Evolutionary conservation across 2,888 invertebrate species (phyloP).

Genomic region (Morinoia aosen): DNA sequence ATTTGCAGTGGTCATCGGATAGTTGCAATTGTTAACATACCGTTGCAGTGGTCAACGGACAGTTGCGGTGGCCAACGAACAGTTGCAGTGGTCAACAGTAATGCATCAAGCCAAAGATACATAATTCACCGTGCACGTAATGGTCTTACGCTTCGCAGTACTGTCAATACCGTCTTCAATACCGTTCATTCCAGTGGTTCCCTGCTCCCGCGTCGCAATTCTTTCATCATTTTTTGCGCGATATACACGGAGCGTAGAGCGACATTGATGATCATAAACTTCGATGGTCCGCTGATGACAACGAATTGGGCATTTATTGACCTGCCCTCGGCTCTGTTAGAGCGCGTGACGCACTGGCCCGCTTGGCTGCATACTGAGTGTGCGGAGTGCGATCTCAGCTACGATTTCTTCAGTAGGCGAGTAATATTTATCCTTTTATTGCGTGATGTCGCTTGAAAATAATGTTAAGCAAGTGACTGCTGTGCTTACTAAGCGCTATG

Average conservation of each 20-base stretch:
- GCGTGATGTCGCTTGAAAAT: neutral
- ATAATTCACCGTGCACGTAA: neutral
- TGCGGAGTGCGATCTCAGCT: neutral
- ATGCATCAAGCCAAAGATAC: neutral
- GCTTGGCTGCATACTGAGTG: neutral
- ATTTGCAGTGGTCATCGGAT: neutral
- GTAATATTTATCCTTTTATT: neutral
- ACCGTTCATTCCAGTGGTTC: neutral
- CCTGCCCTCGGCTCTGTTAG: neutral
- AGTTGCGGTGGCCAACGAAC: neutral
- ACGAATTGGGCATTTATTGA: neutral
- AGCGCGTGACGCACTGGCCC: neutral
- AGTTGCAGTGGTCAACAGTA: neutral
- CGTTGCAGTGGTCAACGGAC: neutral
- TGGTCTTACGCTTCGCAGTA: neutral
- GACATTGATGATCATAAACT: slow-evolving; percentile 12
- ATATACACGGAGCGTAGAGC: neutral
- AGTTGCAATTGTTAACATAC: neutral
- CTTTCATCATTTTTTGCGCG: neutral
- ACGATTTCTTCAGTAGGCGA: neutral
- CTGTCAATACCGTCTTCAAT: neutral
- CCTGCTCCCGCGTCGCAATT: neutral
- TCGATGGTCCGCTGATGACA: slow-evolving; percentile 4
- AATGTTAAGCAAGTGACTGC: neutral
- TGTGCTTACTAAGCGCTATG: neutral